Evolutionary conservation across 2,888 invertebrate species (phyloP).

Genomic region (Tridacna crocea): DNA sequence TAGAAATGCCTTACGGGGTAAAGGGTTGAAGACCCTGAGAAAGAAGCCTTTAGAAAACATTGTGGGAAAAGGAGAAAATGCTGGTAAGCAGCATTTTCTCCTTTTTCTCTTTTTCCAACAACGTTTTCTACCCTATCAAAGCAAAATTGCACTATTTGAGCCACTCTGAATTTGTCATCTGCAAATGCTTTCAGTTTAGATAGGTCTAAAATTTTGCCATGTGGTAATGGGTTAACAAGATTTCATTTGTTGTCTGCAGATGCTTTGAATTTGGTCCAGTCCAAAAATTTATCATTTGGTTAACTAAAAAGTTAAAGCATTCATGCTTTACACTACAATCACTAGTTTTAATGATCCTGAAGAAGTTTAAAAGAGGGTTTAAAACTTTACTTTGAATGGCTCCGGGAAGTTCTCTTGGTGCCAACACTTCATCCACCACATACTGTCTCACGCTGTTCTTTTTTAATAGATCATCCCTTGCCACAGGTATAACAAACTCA

Average conservation of each 20-base stretch:
- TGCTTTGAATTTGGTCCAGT: too few species aligned
- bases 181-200: not conserved
- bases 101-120: not conserved
- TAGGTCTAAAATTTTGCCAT: not conserved
- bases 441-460: slow-evolving; percentile 79
- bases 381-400: slow-evolving; percentile 76
- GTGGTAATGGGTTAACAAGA: not conserved
- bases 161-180: not conserved
- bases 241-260: too few species aligned
- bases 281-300: too few species aligned
- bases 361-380: too few species aligned
- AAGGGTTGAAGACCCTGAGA: too few species aligned
- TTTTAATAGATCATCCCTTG: slow-evolving; percentile 79
- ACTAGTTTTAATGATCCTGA: too few species aligned
- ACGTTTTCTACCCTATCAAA: not conserved
- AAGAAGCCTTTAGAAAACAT: not conserved
- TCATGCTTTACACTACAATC: too few species aligned
- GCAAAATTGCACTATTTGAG: too few species aligned
- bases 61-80: not conserved
- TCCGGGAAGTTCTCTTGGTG: slow-evolving; percentile 74
- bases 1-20: too few species aligned
- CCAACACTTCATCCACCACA: slow-evolving; percentile 81
- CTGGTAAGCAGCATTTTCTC: not conserved
- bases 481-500: slow-evolving; percentile 82
- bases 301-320: too few species aligned